phyloP scores from a whole-genome alignment of 2,113 vertebrate genomes.

The Leptobrachium ailaonicum region DNA sequence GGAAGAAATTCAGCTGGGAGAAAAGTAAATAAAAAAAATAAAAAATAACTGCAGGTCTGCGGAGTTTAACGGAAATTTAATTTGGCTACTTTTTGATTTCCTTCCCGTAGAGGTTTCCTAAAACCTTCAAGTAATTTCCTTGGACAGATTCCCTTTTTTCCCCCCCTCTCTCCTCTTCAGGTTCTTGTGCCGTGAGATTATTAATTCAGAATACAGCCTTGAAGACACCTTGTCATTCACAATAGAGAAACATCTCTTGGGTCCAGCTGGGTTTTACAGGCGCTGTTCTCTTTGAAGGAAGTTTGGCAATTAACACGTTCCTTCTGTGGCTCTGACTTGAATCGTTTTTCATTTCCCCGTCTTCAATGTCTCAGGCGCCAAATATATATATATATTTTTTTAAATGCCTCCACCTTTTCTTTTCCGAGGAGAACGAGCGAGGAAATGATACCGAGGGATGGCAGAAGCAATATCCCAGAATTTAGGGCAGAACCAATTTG shows the following conservation, averaged over 20 bases:
- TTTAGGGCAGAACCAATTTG: too few species aligned
- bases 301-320: constrained; percentile 11
- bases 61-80: constrained; percentile 18
- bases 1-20: too few species aligned
- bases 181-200: constrained; percentile 18
- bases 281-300: not conserved
- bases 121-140: constrained; percentile 36
- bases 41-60: not conserved
- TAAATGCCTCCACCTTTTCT: not conserved
- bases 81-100: constrained; percentile 28
- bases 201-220: constrained; percentile 44
- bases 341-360: not conserved
- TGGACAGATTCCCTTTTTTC: constrained; percentile 15
- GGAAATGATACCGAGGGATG: too few species aligned
- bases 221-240: constrained; percentile 18
- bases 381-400: not conserved
- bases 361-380: not conserved
- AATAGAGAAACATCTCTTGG: not conserved
- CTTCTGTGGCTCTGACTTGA: not conserved
- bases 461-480: too few species aligned
- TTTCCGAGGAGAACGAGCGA: not conserved
- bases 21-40: not conserved
- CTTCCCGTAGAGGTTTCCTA: constrained; percentile 16
- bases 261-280: constrained; percentile 4
- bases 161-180: constrained; percentile 1